Base-by-base conservation (phyloP, 2,797 vertebrate species). In the Zonotrichia albicollis region DNA sequence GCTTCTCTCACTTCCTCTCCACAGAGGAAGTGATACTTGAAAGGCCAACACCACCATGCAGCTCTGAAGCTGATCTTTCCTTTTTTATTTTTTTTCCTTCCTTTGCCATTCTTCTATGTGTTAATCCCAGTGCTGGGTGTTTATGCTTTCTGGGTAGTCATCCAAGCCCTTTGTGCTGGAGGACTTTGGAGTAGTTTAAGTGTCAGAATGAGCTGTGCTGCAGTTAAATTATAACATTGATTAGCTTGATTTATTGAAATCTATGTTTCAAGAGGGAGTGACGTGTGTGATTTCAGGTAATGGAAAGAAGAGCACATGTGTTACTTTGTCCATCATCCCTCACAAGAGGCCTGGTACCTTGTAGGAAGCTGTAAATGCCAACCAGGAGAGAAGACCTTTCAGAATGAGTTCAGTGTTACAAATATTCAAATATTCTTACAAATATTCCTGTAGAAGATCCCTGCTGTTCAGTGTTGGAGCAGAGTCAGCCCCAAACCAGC, bases 21-120 rank as follows among this genome's bases (percentile, higher is more conserved):
- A 65, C 65, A 78, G 94, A 96, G 97, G 97, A 97, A 97, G 95
- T 92, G 87, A 87, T 93, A 94, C 91, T 97, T 95, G 68, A 86
- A 93, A 91, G 89, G 70, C 83, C 68, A 25, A 86, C 46, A 89
- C 67, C 72, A 68, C 50, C 38, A 3, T 25, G 71, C 74, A 46
- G 51, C 89, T 86, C 78, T 55, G 16, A 66, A 74, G 50, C 64
- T n/a, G 8, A 48, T 55, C 10, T 57, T 70, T 83, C 34, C 21
- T 38, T 42, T 70, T 64, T 42, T 57, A 36, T 36, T 36, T 36
- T 36, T 8, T 19, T 25, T 34, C 3, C 16, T 27, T 81, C 53
- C 64, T 81, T 77, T 90, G 57, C 48, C 32, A 10, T 30, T 86
- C 74, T 95, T 72, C 51, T 7, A 0, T 60, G 43, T 87, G 60